A percentile compares a stretch with the other conserved stretches of the same genome.
Conservation (phyloP, 2,888 invertebrate genomes). For the Apodemia mormo region DNA sequence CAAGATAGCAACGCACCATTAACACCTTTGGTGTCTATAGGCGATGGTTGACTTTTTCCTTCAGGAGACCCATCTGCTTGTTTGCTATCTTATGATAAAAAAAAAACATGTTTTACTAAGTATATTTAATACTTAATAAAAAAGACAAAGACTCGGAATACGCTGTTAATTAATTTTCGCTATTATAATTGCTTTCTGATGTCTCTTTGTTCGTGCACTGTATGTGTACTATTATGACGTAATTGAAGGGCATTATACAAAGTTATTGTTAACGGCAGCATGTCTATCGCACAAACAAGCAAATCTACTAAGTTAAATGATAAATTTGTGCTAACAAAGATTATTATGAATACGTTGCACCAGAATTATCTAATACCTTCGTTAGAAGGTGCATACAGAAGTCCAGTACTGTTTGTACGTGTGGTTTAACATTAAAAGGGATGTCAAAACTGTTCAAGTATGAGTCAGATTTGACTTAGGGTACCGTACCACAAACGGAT, state of each 20-base stretch:
- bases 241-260: background rate
- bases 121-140: background rate
- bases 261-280: constrained; percentile 7
- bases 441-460: too few species aligned
- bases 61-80: too few species aligned
- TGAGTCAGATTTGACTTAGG: too few species aligned
- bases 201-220: background rate
- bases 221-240: constrained; percentile 13
- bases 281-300: background rate
- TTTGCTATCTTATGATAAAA: too few species aligned
- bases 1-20: too few species aligned
- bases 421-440: too few species aligned
- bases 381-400: background rate
- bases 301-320: background rate
- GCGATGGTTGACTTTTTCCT: too few species aligned
- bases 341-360: background rate
- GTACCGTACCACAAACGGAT: too few species aligned
- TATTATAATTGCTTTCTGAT: constrained; percentile 7
- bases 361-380: background rate
- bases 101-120: too few species aligned
- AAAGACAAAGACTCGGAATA: background rate
- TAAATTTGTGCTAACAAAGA: constrained; percentile 2
- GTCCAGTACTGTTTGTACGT: too few species aligned
- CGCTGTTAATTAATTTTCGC: background rate
- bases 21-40: too few species aligned